Evolutionary conservation across 2,113 vertebrate genomes (phyloP).

Genomic region (Meleagris gallopavo): DNA sequence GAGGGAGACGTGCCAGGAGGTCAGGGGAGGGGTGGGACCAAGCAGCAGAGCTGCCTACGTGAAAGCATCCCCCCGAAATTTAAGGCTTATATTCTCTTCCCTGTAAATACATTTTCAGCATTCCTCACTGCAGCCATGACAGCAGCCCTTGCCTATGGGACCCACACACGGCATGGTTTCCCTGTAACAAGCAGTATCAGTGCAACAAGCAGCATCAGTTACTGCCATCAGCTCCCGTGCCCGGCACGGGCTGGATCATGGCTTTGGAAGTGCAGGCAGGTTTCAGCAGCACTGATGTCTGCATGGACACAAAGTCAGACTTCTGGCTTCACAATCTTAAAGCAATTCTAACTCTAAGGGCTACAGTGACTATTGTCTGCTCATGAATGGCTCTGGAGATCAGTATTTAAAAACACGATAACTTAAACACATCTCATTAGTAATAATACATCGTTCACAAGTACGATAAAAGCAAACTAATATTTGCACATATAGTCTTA

Average conservation of each 20-base stretch:
- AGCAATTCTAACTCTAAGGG: not conserved
- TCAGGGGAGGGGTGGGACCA: not conserved
- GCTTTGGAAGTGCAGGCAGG: not conserved
- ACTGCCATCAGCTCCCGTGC: not conserved
- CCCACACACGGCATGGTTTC: rapidly evolving
- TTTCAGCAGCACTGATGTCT: not conserved
- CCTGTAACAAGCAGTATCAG: not conserved
- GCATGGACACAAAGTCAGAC: not conserved
- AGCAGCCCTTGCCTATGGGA: not conserved
- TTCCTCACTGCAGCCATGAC: not conserved
- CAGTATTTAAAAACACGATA: not conserved
- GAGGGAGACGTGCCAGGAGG: rapidly evolving
- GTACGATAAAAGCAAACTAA: not conserved
- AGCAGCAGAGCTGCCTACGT: not conserved
- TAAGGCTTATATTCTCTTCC: not conserved
- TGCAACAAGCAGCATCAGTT: not conserved
- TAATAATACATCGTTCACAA: not conserved
- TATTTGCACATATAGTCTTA: not conserved
- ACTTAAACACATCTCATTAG: not conserved
- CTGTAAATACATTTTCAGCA: not conserved
- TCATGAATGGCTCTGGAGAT: not conserved
- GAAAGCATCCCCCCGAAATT: not conserved
- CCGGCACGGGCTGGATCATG: not conserved
- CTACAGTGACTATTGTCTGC: not conserved
- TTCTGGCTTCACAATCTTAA: not conserved